Conservation (phyloP, 2,797 vertebrate genomes). For the Silurus lanzhouensis region DNA sequence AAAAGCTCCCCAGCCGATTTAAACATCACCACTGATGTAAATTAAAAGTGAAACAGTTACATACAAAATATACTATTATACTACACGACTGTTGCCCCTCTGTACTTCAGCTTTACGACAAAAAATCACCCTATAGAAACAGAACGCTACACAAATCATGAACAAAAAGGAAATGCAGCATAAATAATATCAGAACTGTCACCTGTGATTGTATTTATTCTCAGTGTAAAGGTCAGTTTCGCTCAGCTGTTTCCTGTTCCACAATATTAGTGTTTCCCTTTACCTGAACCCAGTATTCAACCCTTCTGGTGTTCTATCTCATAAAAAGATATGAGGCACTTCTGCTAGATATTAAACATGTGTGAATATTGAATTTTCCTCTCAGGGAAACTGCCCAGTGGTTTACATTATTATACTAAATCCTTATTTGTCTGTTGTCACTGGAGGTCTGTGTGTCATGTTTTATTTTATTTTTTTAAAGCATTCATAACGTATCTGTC, state of each 20-base stretch:
- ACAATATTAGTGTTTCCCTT: conserved; percentile 1
- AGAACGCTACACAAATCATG: neutral
- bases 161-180: neutral
- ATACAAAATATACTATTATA: neutral
- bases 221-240: neutral
- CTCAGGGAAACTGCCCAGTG: neutral
- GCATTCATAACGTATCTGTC: neutral
- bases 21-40: neutral
- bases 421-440: neutral
- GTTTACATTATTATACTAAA: neutral
- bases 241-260: neutral
- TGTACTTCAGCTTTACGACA: neutral
- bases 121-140: neutral
- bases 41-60: neutral
- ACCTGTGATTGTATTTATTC: neutral
- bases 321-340: neutral
- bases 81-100: neutral
- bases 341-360: neutral
- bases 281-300: neutral
- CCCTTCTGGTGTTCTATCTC: neutral
- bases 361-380: neutral
- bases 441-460: neutral
- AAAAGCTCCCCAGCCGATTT: neutral
- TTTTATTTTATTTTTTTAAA: neutral
- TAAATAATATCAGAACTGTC: neutral